phyloP scores from a whole-genome alignment of 2,797 vertebrate species.

The Orestias chungarensis region DNA sequence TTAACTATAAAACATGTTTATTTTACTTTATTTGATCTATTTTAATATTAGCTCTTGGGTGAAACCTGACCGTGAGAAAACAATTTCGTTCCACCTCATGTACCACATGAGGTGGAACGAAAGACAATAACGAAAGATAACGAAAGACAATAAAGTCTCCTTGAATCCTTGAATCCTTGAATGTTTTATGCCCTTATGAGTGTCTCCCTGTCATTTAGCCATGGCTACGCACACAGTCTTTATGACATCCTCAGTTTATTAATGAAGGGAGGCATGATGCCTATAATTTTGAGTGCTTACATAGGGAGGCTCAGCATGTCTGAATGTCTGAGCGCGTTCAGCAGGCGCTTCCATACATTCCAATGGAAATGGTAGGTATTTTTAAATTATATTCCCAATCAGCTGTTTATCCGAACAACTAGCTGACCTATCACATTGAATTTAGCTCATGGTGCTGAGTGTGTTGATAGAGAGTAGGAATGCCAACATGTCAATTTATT shows the following conservation, averaged over 20 bases:
- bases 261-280: background rate
- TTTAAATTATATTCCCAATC: constrained; percentile 16
- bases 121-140: too few relatives aligned
- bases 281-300: constrained; percentile 4
- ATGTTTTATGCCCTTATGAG: background rate
- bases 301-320: background rate
- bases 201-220: constrained; percentile 4
- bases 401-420: constrained; percentile 23
- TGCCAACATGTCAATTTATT: constrained; percentile 26
- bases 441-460: constrained; percentile 31
- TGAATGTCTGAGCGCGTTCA: constrained; percentile 29
- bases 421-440: constrained; percentile 43
- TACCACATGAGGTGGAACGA: too few relatives aligned
- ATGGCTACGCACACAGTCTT: constrained; percentile 1
- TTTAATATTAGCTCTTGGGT: too few relatives aligned
- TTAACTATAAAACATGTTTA: too few relatives aligned
- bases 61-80: too few relatives aligned
- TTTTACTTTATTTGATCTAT: too few relatives aligned
- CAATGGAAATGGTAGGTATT: constrained; percentile 3
- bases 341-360: constrained; percentile 26
- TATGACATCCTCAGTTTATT: constrained; percentile 3
- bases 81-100: too few relatives aligned
- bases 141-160: too few relatives aligned
- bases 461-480: constrained; percentile 16
- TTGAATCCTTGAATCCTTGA: too few relatives aligned